Evolutionary conservation across 1,140 invertebrate species (phyloP), one percentile per base, ranked within the genome.

Genomic region (Popillia japonica): DNA sequence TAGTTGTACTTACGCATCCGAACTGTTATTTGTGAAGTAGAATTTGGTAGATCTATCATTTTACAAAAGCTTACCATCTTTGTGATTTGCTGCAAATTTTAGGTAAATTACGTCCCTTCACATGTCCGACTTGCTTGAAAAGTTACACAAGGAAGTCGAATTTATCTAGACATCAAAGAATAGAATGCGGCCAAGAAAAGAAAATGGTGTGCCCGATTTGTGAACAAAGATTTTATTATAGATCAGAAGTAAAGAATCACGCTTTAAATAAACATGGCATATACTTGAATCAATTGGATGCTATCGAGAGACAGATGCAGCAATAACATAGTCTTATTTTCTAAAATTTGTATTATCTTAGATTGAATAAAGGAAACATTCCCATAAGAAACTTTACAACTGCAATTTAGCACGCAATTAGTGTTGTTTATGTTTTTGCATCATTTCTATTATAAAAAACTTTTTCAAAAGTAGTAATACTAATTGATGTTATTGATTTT

Each of bases 241-340:
- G 42, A 59, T 48, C 41, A 17, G 40, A 59, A 44, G 23, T 27
- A 8, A 48, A 76, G 48, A 48, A 34, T 44, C 75, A 76, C 22
- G 61, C 61, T n/a, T 74, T 6, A 88, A 87, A 0, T 88, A 88
- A 59, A 87, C 61, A 68, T 8, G 61, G 61, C 61, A 34, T 68
- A 4, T 68, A 68, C 27, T 34, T 27, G 0, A 68, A 27, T 8
- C 61, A 68, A 68, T 68, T 27, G 8, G 61, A 68, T 27, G 27
- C 27, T 34, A 27, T 68, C 0, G 61, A 68, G 20, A 23, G 22
- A 34, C 61, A 68, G 22, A 23, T 68, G 11, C 20, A 68, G 11
- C 61, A 34, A 9, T 10, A 17, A 27, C 27, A 22, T 68, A 68
- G 27, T 27, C 8, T 68, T 27, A 17, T 68, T 68, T 10, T 48